Percentiles rank a stretch among this genome's conserved stretches.
Evolutionary conservation across 1,140 invertebrate species (phyloP).

Genomic region (Drosophila asahinai): DNA sequence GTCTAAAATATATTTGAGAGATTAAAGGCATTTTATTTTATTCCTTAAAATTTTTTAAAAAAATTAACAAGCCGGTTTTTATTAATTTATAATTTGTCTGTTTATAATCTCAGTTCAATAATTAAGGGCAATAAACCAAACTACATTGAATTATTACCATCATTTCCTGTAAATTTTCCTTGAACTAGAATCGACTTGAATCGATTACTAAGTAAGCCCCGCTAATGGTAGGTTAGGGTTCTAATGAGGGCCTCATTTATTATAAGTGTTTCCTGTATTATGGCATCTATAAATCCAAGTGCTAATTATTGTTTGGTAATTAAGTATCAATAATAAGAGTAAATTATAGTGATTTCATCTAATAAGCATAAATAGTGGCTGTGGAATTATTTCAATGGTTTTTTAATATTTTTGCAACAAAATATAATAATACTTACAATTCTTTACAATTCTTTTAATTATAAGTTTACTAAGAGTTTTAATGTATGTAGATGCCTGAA

Average conservation of each 20-base stretch:
- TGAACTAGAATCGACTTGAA: neutral
- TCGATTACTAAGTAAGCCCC: neutral
- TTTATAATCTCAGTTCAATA: neutral
- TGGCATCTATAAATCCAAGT: conserved; percentile 8
- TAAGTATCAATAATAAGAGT: conserved; percentile 19
- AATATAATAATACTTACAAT: neutral
- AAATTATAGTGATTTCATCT: neutral
- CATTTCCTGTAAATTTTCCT: neutral
- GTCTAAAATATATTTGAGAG: neutral
- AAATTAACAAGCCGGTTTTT: too few relatives aligned
- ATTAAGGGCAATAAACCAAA: neutral
- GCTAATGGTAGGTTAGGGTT: conserved; percentile 9
- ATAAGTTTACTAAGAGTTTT: too few relatives aligned
- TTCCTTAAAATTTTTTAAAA: too few relatives aligned
- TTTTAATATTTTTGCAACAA: neutral
- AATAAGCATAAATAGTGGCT: neutral
- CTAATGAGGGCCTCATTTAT: neutral
- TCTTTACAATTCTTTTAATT: neutral
- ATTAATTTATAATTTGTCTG: neutral
- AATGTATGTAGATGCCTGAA: too few relatives aligned
- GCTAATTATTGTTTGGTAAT: conserved; percentile 17
- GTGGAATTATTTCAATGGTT: neutral
- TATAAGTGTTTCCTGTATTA: conserved; percentile 15
- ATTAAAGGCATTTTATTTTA: neutral
- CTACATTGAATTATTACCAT: neutral